phyloP scores from a whole-genome alignment of 2,888 invertebrate species.

The Villa cingulata region DNA sequence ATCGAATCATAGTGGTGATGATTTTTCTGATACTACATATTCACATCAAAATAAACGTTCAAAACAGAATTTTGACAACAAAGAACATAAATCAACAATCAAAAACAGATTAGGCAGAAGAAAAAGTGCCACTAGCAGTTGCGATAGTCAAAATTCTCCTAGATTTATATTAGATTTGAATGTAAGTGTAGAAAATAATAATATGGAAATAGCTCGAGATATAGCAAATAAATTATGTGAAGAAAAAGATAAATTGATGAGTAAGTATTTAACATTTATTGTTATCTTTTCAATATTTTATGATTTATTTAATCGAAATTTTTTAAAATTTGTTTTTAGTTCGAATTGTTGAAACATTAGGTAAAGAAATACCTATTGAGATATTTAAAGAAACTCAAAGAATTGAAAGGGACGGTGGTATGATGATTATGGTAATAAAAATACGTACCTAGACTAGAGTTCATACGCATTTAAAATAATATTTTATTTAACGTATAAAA shows the following conservation, averaged over 20 bases:
- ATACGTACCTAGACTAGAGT: too few relatives aligned
- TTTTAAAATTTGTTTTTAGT: conserved; percentile 42
- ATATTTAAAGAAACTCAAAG: conserved; percentile 67
- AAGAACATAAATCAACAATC: conserved; percentile 12
- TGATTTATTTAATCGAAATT: too few relatives aligned
- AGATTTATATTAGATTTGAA: conserved; percentile 43
- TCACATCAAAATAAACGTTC: conserved; percentile 19
- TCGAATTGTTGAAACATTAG: conserved; percentile 55
- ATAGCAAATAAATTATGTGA: conserved; percentile 61
- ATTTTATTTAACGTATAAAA: too few relatives aligned
- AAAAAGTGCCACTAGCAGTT: conserved; percentile 34
- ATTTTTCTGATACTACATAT: conserved; percentile 21
- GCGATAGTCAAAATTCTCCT: conserved; percentile 38
- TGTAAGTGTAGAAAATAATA: conserved; percentile 38
- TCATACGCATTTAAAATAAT: too few relatives aligned
- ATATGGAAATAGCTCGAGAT: conserved; percentile 51
- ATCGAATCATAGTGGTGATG: conserved; percentile 18
- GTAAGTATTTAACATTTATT: too few relatives aligned
- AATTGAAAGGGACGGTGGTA: conserved; percentile 73
- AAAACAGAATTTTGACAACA: conserved; percentile 21
- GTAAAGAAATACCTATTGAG: conserved; percentile 57
- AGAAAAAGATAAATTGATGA: conserved; percentile 56
- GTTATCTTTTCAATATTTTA: too few relatives aligned
- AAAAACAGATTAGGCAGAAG: conserved; percentile 24
- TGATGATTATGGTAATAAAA: conserved; percentile 60